phyloP scores from a whole-genome alignment of 2,113 vertebrate species.

The Craseonycteris thonglongyai region DNA sequence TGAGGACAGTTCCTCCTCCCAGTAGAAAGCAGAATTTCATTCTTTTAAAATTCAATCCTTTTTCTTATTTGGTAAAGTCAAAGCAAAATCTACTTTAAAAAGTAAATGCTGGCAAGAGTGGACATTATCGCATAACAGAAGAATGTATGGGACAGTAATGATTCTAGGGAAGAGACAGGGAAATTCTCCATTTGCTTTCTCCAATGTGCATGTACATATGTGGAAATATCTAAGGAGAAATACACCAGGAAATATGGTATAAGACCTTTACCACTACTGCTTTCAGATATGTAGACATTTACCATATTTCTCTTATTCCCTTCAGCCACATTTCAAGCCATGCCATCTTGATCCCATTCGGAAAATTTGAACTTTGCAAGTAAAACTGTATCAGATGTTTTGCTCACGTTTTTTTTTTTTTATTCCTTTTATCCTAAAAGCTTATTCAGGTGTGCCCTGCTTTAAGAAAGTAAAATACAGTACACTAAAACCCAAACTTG shows the following conservation, averaged over 20 bases:
- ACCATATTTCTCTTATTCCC: slow-evolving; percentile 46
- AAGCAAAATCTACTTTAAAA: slow-evolving; percentile 17
- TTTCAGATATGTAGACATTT: slow-evolving; percentile 33
- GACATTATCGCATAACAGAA: neutral
- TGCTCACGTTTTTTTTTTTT: slow-evolving; percentile 58
- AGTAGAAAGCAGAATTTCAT: neutral
- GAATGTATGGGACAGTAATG: neutral
- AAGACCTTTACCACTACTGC: neutral
- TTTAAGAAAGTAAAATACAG: slow-evolving; percentile 31
- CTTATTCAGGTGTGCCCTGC: slow-evolving; percentile 52
- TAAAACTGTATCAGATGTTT: slow-evolving; percentile 69
- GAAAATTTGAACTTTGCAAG: slow-evolving; percentile 61
- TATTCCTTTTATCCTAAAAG: slow-evolving; percentile 58
- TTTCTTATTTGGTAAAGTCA: slow-evolving; percentile 7
- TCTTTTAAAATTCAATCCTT: slow-evolving; percentile 3
- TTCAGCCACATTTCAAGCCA: slow-evolving; percentile 37
- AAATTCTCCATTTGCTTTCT: neutral
- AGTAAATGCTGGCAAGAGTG: neutral
- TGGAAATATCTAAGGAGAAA: neutral
- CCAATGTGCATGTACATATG: neutral
- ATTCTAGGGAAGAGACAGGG: neutral
- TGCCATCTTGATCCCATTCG: slow-evolving; percentile 70
- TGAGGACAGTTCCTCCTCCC: neutral
- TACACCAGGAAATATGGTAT: neutral
- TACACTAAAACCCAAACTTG: neutral